Evolutionary conservation across 1,140 invertebrate genomes (phyloP).

Genomic region (Drosophila navojoa): DNA sequence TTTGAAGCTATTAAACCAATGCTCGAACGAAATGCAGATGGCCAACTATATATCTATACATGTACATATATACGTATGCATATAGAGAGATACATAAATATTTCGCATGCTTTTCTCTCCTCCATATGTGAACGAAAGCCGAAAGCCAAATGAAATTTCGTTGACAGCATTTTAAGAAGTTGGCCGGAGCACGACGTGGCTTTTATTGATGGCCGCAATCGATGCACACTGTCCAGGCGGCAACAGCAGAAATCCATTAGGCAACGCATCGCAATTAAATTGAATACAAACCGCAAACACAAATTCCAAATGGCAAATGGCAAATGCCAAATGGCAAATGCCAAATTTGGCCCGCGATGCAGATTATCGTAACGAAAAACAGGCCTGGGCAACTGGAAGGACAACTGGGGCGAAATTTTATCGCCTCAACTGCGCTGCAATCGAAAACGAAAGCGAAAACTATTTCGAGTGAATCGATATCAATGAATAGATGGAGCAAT

Average conservation of each 20-base stretch:
- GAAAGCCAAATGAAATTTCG: neutral
- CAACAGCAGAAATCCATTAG: constrained; percentile 44
- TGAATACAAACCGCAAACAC: constrained; percentile 59
- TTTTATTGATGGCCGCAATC: neutral
- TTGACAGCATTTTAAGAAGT: neutral
- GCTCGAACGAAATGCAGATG: neutral
- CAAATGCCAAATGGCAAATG: constrained; percentile 39
- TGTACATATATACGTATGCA: neutral
- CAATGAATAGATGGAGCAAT: constrained; percentile 16
- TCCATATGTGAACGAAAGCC: neutral
- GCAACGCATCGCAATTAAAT: constrained; percentile 59
- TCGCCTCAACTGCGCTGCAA: neutral
- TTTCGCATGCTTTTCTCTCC: neutral
- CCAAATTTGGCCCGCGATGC: constrained; percentile 29
- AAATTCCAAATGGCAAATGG: constrained; percentile 53
- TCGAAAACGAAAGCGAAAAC: constrained; percentile 22
- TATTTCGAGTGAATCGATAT: constrained; percentile 42
- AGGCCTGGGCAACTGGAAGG: neutral
- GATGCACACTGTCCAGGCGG: constrained; percentile 13
- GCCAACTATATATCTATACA: neutral
- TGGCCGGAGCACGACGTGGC: neutral
- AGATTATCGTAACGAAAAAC: neutral
- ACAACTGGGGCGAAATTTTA: neutral
- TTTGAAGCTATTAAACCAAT: constrained; percentile 7
- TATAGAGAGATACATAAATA: neutral